phyloP scores from a whole-genome alignment of 2,113 vertebrate genomes.

The Neolamprologus sp. region DNA sequence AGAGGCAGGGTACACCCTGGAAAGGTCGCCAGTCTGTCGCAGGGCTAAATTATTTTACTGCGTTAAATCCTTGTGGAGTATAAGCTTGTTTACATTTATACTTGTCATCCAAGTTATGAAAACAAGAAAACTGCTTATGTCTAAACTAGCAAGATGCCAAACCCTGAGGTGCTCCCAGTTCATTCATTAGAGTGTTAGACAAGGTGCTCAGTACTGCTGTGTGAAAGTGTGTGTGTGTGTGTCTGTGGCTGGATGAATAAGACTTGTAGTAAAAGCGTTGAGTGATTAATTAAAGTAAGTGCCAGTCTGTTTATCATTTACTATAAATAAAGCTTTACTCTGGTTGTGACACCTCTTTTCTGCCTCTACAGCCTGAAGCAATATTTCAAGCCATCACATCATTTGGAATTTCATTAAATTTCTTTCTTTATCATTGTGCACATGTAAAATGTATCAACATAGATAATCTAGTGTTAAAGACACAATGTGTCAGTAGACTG shows the following conservation, averaged over 20 bases:
- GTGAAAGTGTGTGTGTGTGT: background rate
- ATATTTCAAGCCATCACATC: background rate
- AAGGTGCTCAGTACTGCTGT: background rate
- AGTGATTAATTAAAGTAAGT: background rate
- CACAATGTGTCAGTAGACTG: background rate
- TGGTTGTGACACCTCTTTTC: background rate
- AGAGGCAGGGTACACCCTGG: background rate
- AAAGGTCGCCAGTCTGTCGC: background rate
- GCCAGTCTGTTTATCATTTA: background rate
- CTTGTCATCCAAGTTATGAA: background rate
- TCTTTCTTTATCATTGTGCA: background rate
- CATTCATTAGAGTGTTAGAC: background rate
- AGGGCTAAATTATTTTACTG: background rate
- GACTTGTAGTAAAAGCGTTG: background rate
- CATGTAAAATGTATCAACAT: background rate
- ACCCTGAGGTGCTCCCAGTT: background rate
- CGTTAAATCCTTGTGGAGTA: background rate
- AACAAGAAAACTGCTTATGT: background rate
- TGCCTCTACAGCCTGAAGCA: background rate
- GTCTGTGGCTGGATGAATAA: background rate
- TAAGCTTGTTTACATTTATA: background rate
- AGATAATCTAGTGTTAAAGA: accelerated
- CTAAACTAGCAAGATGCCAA: background rate
- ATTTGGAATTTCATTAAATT: background rate
- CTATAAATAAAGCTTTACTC: background rate